phyloP scores from a whole-genome alignment of 2,797 vertebrate species.

The Poeciliopsis gracilis region DNA sequence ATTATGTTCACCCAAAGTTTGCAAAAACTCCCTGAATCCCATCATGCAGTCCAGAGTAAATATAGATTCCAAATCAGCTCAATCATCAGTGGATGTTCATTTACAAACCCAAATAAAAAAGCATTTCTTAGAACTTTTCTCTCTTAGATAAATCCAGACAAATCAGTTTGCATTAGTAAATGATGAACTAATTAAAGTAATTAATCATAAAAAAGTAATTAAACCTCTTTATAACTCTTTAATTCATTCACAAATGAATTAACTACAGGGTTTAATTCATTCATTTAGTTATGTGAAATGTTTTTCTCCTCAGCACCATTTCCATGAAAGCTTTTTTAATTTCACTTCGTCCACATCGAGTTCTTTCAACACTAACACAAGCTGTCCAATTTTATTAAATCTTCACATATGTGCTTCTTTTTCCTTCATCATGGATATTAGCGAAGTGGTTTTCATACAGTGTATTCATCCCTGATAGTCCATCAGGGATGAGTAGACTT shows the following conservation, averaged over 20 bases:
- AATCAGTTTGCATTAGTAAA: background rate
- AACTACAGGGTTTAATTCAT: background rate
- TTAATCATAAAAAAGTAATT: too few species aligned
- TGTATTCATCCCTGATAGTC: background rate
- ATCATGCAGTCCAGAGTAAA: too few species aligned
- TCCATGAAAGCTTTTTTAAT: background rate
- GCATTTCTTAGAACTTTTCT: background rate
- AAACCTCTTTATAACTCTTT: background rate
- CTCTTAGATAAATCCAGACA: background rate
- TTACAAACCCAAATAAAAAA: too few species aligned
- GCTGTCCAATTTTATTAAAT: background rate
- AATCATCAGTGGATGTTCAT: too few species aligned
- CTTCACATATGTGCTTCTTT: constrained; percentile 4
- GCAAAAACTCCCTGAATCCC: too few species aligned
- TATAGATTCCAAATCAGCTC: too few species aligned
- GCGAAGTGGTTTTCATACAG: background rate
- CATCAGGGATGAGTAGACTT: background rate
- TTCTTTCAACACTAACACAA: background rate
- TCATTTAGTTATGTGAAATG: background rate
- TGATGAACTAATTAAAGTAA: too few species aligned
- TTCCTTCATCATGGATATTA: background rate
- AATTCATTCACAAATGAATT: background rate
- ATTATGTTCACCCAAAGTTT: too few species aligned
- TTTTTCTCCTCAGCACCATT: background rate
- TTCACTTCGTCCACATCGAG: background rate